Base-by-base conservation (phyloP, 2,888 invertebrate genomes). In the Drosophila suboccidentalis region DNA sequence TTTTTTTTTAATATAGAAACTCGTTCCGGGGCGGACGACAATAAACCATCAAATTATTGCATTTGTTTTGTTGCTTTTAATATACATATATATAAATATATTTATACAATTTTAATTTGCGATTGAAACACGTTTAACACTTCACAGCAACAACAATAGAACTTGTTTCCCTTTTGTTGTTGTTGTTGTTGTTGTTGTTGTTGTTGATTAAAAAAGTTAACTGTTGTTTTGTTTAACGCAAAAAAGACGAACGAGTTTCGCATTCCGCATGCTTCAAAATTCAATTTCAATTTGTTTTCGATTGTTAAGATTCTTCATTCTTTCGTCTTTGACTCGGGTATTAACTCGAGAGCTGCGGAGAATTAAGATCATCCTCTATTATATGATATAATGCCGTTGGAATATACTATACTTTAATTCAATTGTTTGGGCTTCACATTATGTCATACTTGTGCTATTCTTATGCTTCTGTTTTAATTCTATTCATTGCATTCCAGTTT, bases 151-250 rank as follows among this genome's bases (percentile, higher is more conserved):
- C 55, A 78, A 78, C 67, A 87, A 85, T 70, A 79, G 85, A 86
- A 86, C 89, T 75, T 70, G 89, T 89, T 89, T 84, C 75, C 47
- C 65, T 75, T 55, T 58, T 77, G 46, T 77, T 75, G 34, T 67
- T 77, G 54, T 57, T 65, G 47, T 77, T 75, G 34, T 67, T 77
- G 54, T 57, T 65, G 47, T 77, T 78, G 36, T 66, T 75, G 50
- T 19, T 19, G 19, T 19, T 3, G 19, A 22, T 22, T 4, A 51
- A 58, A 70, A 82, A 76, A 85, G 88, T 80, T 89, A 87, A 85
- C 82, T 85, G 86, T 89, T 89, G 78, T 87, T 87, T 84, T 81
- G 68, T 72, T 75, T 73, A 73, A 71, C 74, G 66, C 68, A 61
- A 26, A 26, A 29, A 58, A 72, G 68, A 72, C 71, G 81, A 83